A percentile compares a stretch with the other conserved stretches of the same genome.
phyloP scores from a whole-genome alignment of 2,888 invertebrate species.

The Polymixis lichenea region DNA sequence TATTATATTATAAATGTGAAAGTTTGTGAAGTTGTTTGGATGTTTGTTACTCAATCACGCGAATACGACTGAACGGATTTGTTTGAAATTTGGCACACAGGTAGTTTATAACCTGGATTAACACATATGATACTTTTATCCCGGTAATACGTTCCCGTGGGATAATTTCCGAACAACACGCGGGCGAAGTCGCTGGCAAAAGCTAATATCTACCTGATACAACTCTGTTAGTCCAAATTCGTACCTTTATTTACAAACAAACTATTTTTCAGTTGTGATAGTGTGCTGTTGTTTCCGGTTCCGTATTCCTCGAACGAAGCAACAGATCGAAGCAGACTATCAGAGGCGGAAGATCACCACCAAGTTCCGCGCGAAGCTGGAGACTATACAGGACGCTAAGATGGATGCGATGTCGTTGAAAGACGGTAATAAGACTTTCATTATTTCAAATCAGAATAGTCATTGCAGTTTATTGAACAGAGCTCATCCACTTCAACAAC shows the following conservation, averaged over 20 bases:
- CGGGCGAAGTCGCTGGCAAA: too few relatives aligned
- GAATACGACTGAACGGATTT: too few relatives aligned
- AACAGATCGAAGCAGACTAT: slow-evolving; percentile 98
- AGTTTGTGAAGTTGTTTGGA: too few relatives aligned
- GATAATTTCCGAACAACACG: too few relatives aligned
- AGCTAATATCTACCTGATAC: too few relatives aligned
- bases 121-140: too few relatives aligned
- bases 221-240: not conserved
- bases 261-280: slow-evolving; percentile 92
- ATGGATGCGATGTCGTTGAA: slow-evolving; percentile 95
- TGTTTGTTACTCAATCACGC: too few relatives aligned
- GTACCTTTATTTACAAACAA: not conserved
- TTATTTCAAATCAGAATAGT: slow-evolving; percentile 1
- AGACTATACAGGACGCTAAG: slow-evolving; percentile 95
- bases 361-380: slow-evolving; percentile 95
- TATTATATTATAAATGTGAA: too few relatives aligned
- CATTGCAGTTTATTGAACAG: not conserved
- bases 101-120: too few relatives aligned
- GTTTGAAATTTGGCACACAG: too few relatives aligned
- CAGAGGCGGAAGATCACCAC: slow-evolving; percentile 95
- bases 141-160: too few relatives aligned
- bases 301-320: slow-evolving; percentile 97
- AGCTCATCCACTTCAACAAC: not conserved
- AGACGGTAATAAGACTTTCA: slow-evolving; percentile 89
- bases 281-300: slow-evolving; percentile 97